These are phyloP conservation scores for Coptotermes formosanus DNA, from an alignment of 1,140 invertebrate genomes.

Conservation along the genomic window DNA sequence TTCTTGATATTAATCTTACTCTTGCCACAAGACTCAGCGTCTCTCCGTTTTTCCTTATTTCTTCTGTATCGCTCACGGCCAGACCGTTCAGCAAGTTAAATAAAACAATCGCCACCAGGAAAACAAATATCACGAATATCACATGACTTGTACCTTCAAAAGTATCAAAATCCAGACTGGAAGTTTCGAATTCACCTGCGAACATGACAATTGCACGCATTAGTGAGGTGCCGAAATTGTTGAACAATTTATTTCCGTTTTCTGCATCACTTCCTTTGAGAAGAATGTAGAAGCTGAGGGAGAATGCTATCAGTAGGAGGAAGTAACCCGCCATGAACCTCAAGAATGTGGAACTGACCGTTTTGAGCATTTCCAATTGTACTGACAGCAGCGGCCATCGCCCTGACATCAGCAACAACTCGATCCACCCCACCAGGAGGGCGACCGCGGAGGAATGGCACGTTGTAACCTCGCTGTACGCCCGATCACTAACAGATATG, in stretches of 20 bases:
- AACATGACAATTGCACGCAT: slow-evolving; percentile 82
- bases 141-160: slow-evolving; percentile 65
- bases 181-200: slow-evolving; percentile 77
- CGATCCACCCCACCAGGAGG: slow-evolving; percentile 69
- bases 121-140: slow-evolving; percentile 74
- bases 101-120: slow-evolving; percentile 75
- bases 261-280: slow-evolving; percentile 29
- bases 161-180: slow-evolving; percentile 66
- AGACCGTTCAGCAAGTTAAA: slow-evolving; percentile 79
- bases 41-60: slow-evolving; percentile 72
- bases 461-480: not conserved
- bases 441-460: slow-evolving; percentile 58
- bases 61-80: slow-evolving; percentile 74
- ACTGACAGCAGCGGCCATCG: slow-evolving; percentile 70
- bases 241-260: not conserved
- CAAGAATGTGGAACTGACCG: slow-evolving; percentile 72
- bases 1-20: slow-evolving; percentile 58
- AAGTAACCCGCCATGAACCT: slow-evolving; percentile 76
- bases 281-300: slow-evolving; percentile 42
- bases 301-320: slow-evolving; percentile 67
- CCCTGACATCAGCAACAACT: slow-evolving; percentile 71
- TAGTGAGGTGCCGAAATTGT: slow-evolving; percentile 57
- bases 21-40: slow-evolving; percentile 68
- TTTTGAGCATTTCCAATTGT: slow-evolving; percentile 74
- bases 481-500: not conserved